Evolutionary conservation across 2,797 vertebrate species (phyloP), one percentile per base, ranked within the genome.

Genomic region (Mastacembelus armatus): DNA sequence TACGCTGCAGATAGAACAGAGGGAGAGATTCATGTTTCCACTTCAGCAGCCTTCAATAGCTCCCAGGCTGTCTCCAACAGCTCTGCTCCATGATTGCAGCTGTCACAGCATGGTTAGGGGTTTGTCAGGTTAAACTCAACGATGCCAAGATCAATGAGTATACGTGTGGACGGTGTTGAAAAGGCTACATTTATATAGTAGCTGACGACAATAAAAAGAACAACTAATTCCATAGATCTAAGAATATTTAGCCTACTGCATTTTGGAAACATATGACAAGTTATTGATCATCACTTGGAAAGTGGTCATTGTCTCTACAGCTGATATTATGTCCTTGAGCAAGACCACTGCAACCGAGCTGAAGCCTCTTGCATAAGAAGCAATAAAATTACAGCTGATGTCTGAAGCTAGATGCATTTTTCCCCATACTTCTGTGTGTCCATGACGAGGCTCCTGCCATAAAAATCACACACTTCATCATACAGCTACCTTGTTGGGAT

Each of bases 11-110:
- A 73, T 74, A 80, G 73, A 81, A 82, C 48, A 80, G 52, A 80
- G 44, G 43, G 35, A 83, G 71, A 40, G 63, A 77, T 78, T 39
- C 64, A 49, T 27, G 64, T 80, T 89, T 85, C 81, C 81, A 85
- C 77, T 80, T 60, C 68, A 78, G 76, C 80, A 50, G 56, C 61
- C 48, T 65, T 85, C 78, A 67, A 51, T 62, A 65, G 83, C 74
- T 72, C 47, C 8, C 47, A 18, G 65, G 66, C 50, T 16, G 52
- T 70, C 66, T 85, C 64, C 65, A 70, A 39, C 56, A 6, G 69
- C 78, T 54, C 52, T 38, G 57, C 68, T 56, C 52, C 60, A 74
- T 76, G 71, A 80, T 61, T 72, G 65, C 59, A 38, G 60, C 55
- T 76, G 76, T 79, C 74, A 63, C 5, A 35, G 52, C 73, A 68